Percentiles rank a stretch among this genome's conserved stretches.
Conservation (phyloP, 2,888 invertebrate genomes). For the Caenorhabditis sulstoni region DNA sequence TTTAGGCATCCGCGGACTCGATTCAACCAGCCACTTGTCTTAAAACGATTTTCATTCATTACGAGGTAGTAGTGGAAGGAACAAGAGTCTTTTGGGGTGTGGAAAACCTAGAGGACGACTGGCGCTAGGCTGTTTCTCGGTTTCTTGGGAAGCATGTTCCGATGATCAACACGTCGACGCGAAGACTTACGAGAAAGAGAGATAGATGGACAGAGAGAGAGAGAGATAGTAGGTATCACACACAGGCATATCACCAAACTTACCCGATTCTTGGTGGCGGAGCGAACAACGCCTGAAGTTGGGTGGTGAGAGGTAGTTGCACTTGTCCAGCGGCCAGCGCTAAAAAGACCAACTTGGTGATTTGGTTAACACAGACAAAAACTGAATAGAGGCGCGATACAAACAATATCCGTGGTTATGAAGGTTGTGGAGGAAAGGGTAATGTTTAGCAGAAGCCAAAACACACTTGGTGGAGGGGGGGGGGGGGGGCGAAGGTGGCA, state of each 20-base stretch:
- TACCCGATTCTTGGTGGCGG: slow-evolving; percentile 68
- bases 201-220: no score
- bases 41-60: slow-evolving; percentile 45
- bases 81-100: slow-evolving; percentile 4
- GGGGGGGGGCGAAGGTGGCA: no score
- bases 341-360: slow-evolving; percentile 65
- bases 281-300: slow-evolving; percentile 73
- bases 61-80: slow-evolving; percentile 19
- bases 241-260: slow-evolving; percentile 62
- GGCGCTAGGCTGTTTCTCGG: slow-evolving; percentile 25
- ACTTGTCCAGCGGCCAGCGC: slow-evolving; percentile 71
- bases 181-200: slow-evolving; percentile 28
- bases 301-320: slow-evolving; percentile 73
- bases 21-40: slow-evolving; percentile 59
- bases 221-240: slow-evolving; percentile 50
- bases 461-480: slow-evolving; percentile 41
- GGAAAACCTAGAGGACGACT: slow-evolving; percentile 19
- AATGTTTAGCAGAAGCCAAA: slow-evolving; percentile 60
- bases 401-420: slow-evolving; percentile 48
- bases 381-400: slow-evolving; percentile 50
- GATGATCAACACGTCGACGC: slow-evolving; percentile 38
- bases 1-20: slow-evolving; percentile 55
- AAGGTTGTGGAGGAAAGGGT: slow-evolving; percentile 46
- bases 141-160: slow-evolving; percentile 16
- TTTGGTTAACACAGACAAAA: slow-evolving; percentile 58